A percentile compares a stretch with the other conserved stretches of the same genome.
Evolutionary conservation across 1,140 invertebrate species (phyloP).

Genomic region (Drosophila punjabiensis): DNA sequence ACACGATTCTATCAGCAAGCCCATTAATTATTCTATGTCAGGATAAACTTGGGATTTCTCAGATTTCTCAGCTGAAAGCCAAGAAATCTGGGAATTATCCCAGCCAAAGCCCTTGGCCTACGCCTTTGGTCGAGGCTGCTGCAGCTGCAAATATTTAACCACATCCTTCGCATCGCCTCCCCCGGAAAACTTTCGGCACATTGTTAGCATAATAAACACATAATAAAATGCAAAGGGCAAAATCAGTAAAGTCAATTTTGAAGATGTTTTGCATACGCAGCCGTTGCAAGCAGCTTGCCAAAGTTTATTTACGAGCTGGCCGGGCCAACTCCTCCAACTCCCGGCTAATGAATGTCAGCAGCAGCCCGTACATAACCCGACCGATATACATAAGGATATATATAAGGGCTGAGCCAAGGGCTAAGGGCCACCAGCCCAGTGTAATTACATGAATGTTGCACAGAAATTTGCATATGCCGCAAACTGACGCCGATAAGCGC

Average conservation of each 20-base stretch:
- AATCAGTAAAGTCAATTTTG: conserved; percentile 81
- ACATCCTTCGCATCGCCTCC: conserved; percentile 23
- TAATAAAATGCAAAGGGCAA: conserved; percentile 76
- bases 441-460: conserved; percentile 75
- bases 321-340: conserved; percentile 31
- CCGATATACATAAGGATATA: conserved; percentile 33
- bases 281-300: conserved; percentile 31
- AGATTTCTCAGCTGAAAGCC: neutral
- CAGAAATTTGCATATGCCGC: conserved; percentile 70
- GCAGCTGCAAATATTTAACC: conserved; percentile 51
- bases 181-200: conserved; percentile 66
- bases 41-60: neutral
- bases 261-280: conserved; percentile 69
- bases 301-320: conserved; percentile 58
- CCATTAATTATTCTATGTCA: conserved; percentile 4
- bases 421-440: conserved; percentile 31
- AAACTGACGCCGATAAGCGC: conserved; percentile 67
- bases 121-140: conserved; percentile 33
- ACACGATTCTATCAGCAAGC: neutral
- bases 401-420: conserved; percentile 18
- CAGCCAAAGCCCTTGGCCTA: conserved; percentile 4
- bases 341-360: conserved; percentile 64
- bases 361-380: conserved; percentile 10
- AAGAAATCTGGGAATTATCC: neutral
- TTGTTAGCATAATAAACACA: conserved; percentile 82